Evolutionary conservation across 2,888 invertebrate species (phyloP).

Genomic region (Limnephilus rhombicus): DNA sequence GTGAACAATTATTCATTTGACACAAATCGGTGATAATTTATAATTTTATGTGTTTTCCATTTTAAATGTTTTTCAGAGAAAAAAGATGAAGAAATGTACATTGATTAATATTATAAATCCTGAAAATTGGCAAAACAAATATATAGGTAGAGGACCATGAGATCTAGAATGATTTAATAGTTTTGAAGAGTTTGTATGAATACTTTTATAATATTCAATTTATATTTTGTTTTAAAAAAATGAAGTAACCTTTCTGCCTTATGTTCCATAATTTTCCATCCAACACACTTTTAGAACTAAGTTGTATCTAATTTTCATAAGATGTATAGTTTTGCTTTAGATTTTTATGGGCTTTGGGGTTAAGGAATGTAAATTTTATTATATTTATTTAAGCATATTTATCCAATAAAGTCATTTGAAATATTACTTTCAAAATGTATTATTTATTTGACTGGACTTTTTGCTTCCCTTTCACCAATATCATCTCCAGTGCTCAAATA

Average conservation of each 20-base stretch:
- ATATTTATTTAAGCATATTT: constrained; percentile 60
- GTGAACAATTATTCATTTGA: background rate
- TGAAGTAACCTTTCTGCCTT: constrained; percentile 8
- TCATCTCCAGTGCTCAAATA: background rate
- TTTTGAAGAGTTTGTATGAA: constrained; percentile 11
- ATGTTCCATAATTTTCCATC: constrained; percentile 47
- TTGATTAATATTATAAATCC: constrained; percentile 13
- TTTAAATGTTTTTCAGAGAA: constrained; percentile 7
- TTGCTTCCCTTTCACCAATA: background rate
- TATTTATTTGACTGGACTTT: constrained; percentile 2
- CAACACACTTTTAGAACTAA: constrained; percentile 49
- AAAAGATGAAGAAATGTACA: background rate
- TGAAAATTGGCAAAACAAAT: constrained; percentile 11
- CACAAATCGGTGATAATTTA: constrained; percentile 23
- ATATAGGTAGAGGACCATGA: background rate
- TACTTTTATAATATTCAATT: constrained; percentile 16
- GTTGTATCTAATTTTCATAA: constrained; percentile 50
- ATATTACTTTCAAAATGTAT: constrained; percentile 40
- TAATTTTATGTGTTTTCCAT: background rate
- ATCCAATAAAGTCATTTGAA: constrained; percentile 53
- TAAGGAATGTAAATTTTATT: constrained; percentile 64
- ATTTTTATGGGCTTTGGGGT: constrained; percentile 63
- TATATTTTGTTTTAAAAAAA: constrained; percentile 17
- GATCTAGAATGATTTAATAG: background rate
- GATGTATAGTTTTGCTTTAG: constrained; percentile 65